Conservation (phyloP, 1,140 invertebrate species). For the Leucophenga varia region DNA sequence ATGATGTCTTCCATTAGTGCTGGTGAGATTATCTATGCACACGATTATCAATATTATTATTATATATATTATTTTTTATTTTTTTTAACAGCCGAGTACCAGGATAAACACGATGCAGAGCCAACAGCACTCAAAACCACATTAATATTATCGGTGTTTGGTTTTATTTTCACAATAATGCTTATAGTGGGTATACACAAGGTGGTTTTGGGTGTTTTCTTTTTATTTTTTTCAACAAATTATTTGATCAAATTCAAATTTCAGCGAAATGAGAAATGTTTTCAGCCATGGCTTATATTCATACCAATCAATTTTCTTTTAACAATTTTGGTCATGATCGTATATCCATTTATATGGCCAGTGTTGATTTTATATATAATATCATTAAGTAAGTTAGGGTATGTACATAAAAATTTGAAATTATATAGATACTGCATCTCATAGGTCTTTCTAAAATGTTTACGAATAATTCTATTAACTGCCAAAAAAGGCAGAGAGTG, state of each 20-base stretch:
- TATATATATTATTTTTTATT: no score
- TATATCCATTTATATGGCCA: constrained; percentile 20
- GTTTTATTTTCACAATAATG: constrained; percentile 19
- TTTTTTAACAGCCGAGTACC: constrained; percentile 37
- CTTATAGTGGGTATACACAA: constrained; percentile 34
- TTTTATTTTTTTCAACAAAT: no score
- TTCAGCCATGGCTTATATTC: constrained; percentile 27
- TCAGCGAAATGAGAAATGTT: constrained; percentile 38
- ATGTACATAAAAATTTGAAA: no score
- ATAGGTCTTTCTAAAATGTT: no score
- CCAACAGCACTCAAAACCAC: constrained; percentile 34
- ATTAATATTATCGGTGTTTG: constrained; percentile 40
- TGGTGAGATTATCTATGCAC: no score
- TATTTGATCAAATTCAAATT: neutral
- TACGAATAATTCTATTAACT: neutral
- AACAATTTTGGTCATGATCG: constrained; percentile 18
- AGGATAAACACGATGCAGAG: neutral
- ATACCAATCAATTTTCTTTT: constrained; percentile 28
- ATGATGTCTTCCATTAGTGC: constrained; percentile 31
- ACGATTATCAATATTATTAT: no score
- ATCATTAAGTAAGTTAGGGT: constrained; percentile 31
- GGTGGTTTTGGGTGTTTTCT: no score
- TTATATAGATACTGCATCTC: no score
- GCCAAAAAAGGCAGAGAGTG: no score
- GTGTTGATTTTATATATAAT: constrained; percentile 18